Evolutionary conservation across 2,797 vertebrate genomes (phyloP).

Genomic region (Moxostoma hubbsi): DNA sequence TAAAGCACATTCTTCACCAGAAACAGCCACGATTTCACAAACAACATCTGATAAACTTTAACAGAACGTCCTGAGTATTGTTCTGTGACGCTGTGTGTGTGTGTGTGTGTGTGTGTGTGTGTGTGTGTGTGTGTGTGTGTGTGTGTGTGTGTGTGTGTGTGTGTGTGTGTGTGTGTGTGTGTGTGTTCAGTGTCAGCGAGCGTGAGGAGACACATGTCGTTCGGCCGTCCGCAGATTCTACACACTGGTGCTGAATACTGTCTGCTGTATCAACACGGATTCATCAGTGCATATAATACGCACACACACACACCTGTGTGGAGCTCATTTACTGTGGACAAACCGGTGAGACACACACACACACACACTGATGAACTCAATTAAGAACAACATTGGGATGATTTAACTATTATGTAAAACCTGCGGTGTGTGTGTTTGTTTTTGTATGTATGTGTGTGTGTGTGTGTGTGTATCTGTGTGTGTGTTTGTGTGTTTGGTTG

Average conservation of each 20-base stretch:
- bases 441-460: no score
- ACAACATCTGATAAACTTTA: no score
- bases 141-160: neutral
- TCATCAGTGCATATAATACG: conserved; percentile 70
- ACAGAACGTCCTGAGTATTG: no score
- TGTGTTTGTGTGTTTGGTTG: neutral
- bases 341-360: conserved; percentile 61
- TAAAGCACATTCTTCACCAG: no score
- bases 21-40: no score
- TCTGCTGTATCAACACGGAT: conserved; percentile 66
- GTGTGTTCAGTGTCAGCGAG: conserved; percentile 55
- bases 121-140: neutral
- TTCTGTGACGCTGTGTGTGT: no score
- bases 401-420: no score
- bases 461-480: no score
- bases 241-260: conserved; percentile 62
- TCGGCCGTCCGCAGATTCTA: no score
- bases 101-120: no score
- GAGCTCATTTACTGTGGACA: conserved; percentile 76
- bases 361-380: neutral
- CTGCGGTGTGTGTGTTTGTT: neutral
- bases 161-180: conserved; percentile 2
- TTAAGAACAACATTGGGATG: no score
- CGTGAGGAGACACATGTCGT: neutral
- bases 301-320: conserved; percentile 71